Evolutionary conservation across 2,888 invertebrate genomes (phyloP).

Genomic region (Phaedon cochleariae): DNA sequence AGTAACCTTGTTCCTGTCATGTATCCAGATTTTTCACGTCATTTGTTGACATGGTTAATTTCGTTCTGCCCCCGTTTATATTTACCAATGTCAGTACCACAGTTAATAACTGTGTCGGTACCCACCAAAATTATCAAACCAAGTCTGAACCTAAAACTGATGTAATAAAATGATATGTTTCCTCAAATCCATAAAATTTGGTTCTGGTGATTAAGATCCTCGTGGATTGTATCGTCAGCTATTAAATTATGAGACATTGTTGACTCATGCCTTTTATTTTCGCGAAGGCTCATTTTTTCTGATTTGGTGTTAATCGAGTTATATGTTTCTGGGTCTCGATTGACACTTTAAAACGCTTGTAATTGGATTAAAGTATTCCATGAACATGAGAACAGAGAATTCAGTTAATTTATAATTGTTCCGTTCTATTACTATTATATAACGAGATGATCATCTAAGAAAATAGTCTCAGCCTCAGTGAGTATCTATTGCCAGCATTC

Average conservation of each 20-base stretch:
- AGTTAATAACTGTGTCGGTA: too few species aligned
- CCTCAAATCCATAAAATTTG: background rate
- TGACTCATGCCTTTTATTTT: too few species aligned
- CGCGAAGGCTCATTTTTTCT: too few species aligned
- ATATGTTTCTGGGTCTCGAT: conserved; percentile 36
- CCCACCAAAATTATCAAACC: too few species aligned
- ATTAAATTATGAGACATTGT: too few species aligned
- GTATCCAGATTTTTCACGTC: background rate
- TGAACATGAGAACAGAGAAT: conserved; percentile 19
- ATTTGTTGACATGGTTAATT: background rate
- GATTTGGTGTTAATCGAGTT: conserved; percentile 30
- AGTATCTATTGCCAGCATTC: conserved; percentile 33
- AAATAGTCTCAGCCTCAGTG: conserved; percentile 30
- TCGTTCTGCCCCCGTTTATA: background rate
- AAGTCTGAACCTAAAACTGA: background rate
- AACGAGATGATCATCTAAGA: conserved; percentile 38
- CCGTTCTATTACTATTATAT: conserved; percentile 39
- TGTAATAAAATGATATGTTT: background rate
- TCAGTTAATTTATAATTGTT: conserved; percentile 19
- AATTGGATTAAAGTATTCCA: background rate
- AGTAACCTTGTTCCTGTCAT: conserved; percentile 35
- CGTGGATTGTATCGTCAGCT: too few species aligned
- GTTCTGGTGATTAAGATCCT: too few species aligned
- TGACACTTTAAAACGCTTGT: conserved; percentile 16
- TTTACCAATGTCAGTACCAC: background rate